Percentiles rank a stretch among this genome's conserved stretches.
Evolutionary conservation across 2,888 invertebrate genomes (phyloP).

Genomic region (Ephialtes manifestator): DNA sequence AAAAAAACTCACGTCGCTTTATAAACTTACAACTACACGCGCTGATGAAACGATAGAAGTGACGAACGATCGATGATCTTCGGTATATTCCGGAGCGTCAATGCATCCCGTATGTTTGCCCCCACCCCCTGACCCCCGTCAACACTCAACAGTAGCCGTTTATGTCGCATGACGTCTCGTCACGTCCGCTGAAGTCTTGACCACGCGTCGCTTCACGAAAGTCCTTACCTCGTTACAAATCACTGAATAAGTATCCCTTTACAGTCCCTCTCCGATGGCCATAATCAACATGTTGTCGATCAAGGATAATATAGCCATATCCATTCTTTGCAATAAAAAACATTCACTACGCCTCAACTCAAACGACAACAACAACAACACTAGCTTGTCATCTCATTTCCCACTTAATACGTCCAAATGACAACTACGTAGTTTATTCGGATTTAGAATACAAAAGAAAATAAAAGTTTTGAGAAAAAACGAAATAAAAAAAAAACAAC

Average conservation of each 20-base stretch:
- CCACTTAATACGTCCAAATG: constrained; percentile 19
- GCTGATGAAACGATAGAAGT: background rate
- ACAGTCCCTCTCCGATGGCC: background rate
- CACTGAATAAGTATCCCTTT: background rate
- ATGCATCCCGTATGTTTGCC: background rate
- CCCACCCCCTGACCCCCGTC: background rate
- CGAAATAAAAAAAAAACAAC: constrained; percentile 46
- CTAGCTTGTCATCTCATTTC: background rate
- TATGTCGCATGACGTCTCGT: constrained; percentile 15
- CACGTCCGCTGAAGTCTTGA: constrained; percentile 32
- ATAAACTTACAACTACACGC: background rate
- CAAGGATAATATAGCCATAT: background rate
- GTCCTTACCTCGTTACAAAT: background rate
- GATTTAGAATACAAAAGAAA: constrained; percentile 47
- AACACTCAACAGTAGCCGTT: background rate
- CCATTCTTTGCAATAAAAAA: background rate
- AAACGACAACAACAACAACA: too few species aligned
- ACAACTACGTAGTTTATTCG: constrained; percentile 42
- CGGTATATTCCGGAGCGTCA: constrained; percentile 5
- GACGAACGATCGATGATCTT: constrained; percentile 30
- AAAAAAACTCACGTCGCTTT: background rate
- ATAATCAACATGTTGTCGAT: constrained; percentile 26
- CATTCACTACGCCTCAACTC: background rate
- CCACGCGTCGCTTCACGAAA: constrained; percentile 1
- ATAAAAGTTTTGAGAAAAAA: background rate